These are phyloP conservation scores for Pardosa pseudoannulata DNA, from an alignment of 2,888 invertebrate genomes.

Conservation along the genomic window DNA sequence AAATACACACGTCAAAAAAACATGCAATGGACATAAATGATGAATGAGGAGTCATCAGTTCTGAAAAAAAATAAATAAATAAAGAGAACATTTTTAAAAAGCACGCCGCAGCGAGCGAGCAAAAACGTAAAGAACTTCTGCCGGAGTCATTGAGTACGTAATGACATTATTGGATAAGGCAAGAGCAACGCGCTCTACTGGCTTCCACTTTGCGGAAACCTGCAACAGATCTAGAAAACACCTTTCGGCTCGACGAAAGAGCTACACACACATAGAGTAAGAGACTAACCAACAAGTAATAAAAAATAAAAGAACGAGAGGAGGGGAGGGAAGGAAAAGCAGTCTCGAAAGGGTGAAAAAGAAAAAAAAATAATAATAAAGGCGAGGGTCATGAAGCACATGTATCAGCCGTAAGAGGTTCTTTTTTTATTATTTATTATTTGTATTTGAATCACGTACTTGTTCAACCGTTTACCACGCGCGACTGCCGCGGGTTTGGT, in stretches of 20 bases:
- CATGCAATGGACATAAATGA: no score
- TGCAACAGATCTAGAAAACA: neutral
- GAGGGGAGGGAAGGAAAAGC: neutral
- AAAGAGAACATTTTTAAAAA: no score
- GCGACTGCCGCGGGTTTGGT: neutral
- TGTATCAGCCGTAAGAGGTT: neutral
- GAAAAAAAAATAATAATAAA: neutral
- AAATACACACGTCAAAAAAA: no score
- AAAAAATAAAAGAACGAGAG: neutral
- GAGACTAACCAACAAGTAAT: neutral
- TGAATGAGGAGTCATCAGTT: no score
- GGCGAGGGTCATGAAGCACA: constrained; percentile 1
- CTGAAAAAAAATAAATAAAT: no score
- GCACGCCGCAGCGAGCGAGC: no score
- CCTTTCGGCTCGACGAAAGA: neutral
- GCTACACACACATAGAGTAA: no score
- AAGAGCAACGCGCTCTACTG: neutral
- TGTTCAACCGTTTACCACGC: neutral
- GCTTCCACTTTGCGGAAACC: neutral
- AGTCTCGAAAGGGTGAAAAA: neutral
- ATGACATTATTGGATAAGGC: constrained; percentile 6
- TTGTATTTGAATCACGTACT: neutral
- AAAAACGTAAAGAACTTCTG: neutral
- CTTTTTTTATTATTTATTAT: no score
- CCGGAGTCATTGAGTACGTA: constrained; percentile 2